Conservation (phyloP, 2,888 invertebrate genomes). For the Papilio elwesi region DNA sequence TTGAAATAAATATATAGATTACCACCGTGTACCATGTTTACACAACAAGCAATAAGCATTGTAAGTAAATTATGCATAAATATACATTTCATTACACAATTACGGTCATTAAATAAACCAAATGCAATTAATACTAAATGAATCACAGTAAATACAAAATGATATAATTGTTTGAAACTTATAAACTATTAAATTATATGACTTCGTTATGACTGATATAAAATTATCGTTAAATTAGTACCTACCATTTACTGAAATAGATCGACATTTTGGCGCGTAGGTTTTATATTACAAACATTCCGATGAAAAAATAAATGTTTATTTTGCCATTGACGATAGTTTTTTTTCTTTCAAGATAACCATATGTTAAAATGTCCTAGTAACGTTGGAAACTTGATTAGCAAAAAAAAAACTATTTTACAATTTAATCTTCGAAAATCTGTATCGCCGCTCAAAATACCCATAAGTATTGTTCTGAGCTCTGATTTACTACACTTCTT, state of each 20-base stretch:
- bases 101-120: slow-evolving; percentile 58
- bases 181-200: slow-evolving; percentile 39
- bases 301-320: background rate
- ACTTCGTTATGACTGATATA: slow-evolving; percentile 38
- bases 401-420: background rate
- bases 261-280: background rate
- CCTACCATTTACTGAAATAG: slow-evolving; percentile 8
- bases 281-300: background rate
- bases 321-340: background rate
- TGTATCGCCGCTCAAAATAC: no score
- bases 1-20: slow-evolving; percentile 25
- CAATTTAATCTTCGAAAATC: background rate
- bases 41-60: slow-evolving; percentile 18
- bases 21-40: background rate
- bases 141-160: slow-evolving; percentile 77
- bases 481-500: background rate
- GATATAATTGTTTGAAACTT: slow-evolving; percentile 53
- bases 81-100: slow-evolving; percentile 37
- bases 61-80: slow-evolving; percentile 25
- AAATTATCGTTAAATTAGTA: slow-evolving; percentile 8
- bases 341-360: background rate
- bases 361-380: background rate
- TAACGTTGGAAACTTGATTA: background rate
- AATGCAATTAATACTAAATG: slow-evolving; percentile 66
- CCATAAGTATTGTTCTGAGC: background rate